These are phyloP conservation scores for Rousettus madagascariensis DNA, from an alignment of 2,797 vertebrate genomes.

Conservation along the genomic window DNA sequence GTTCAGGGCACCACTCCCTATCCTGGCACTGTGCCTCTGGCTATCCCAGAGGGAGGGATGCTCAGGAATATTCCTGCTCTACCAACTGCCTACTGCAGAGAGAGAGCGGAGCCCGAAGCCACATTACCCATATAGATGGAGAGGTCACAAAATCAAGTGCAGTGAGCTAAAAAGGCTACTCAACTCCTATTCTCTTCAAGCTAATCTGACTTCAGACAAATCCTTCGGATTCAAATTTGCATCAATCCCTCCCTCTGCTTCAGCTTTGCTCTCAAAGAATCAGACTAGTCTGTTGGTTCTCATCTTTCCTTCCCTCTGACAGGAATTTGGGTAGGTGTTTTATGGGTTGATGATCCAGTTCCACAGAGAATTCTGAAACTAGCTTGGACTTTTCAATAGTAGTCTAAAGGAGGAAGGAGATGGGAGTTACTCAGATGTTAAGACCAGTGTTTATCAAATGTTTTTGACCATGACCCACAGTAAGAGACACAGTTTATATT, in stretches of 20 bases:
- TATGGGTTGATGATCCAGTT: constrained; percentile 26
- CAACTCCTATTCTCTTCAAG: neutral
- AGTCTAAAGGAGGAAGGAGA: constrained; percentile 51
- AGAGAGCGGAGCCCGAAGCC: neutral
- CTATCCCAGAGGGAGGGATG: neutral
- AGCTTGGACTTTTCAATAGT: constrained; percentile 39
- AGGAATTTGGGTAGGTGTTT: constrained; percentile 49
- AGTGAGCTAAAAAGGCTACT: neutral
- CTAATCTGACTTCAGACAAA: constrained; percentile 13
- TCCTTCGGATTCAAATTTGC: constrained; percentile 33
- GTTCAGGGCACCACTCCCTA: neutral
- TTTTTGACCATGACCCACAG: neutral
- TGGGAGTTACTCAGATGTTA: neutral
- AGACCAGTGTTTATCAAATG: neutral
- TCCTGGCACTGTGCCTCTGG: neutral
- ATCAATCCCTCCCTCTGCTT: neutral
- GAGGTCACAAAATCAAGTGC: constrained; percentile 18
- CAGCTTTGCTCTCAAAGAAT: constrained; percentile 26
- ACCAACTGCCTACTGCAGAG: neutral
- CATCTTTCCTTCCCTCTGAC: constrained; percentile 10
- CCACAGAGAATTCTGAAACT: constrained; percentile 35
- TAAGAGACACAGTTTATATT: constrained; percentile 29
- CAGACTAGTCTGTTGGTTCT: constrained; percentile 19
- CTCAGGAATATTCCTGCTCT: neutral
- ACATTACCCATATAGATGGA: neutral